Percentiles rank a stretch among this genome's conserved stretches.
phyloP scores from a whole-genome alignment of 2,797 vertebrate species.

The Novumbra hubbsi region DNA sequence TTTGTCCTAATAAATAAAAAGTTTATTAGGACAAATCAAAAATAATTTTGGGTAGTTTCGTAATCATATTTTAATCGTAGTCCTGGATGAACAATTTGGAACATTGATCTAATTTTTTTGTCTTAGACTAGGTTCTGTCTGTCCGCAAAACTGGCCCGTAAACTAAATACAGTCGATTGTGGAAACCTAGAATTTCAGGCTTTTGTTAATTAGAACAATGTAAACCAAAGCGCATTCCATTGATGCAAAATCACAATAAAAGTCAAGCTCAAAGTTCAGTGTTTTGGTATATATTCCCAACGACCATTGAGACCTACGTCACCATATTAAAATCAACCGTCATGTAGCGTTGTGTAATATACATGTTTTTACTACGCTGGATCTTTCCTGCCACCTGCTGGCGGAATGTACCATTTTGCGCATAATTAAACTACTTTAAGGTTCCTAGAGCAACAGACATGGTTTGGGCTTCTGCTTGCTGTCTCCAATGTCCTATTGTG shows the following conservation, averaged over 20 bases:
- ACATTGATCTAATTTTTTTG: too few relatives aligned
- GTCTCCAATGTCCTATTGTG: background rate
- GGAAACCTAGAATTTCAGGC: background rate
- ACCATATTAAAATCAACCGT: background rate
- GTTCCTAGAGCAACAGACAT: background rate
- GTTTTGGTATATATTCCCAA: background rate
- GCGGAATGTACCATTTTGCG: constrained; percentile 9
- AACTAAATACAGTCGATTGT: background rate
- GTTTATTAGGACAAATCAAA: background rate
- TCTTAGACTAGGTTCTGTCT: too few relatives aligned
- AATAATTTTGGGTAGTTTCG: background rate
- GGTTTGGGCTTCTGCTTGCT: background rate
- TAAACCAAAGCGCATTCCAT: background rate
- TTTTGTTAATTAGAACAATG: background rate
- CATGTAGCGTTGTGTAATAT: background rate
- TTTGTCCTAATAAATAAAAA: background rate
- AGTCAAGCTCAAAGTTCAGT: background rate
- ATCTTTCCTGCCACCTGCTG: constrained; percentile 67
- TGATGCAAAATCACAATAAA: background rate
- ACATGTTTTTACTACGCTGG: background rate
- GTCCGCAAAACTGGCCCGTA: too few relatives aligned
- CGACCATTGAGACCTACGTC: background rate
- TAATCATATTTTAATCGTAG: too few relatives aligned
- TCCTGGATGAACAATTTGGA: too few relatives aligned
- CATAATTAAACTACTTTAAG: background rate